Evolutionary conservation across 2,888 invertebrate genomes (phyloP).

Genomic region (Metacarcinus magister): DNA sequence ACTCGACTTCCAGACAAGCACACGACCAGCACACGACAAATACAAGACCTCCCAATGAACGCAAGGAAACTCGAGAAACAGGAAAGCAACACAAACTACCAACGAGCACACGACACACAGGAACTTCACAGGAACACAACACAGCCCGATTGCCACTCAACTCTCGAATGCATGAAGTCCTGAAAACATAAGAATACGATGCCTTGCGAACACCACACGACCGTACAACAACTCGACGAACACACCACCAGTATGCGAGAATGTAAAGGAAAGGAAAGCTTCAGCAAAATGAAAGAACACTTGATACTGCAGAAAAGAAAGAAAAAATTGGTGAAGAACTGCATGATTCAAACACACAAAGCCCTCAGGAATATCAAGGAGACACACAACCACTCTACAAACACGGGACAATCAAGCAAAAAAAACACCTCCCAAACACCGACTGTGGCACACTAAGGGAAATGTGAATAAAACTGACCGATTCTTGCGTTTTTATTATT

Average conservation of each 20-base stretch:
- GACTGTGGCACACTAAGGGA: neutral
- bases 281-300: neutral
- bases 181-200: neutral
- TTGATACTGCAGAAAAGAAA: neutral
- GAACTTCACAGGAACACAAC: neutral
- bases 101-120: no score
- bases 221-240: neutral
- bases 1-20: neutral
- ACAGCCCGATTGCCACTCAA: neutral
- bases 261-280: neutral
- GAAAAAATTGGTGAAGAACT: neutral
- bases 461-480: neutral
- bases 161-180: neutral
- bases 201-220: neutral
- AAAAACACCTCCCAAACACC: neutral
- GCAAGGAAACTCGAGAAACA: no score
- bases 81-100: no score
- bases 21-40: no score
- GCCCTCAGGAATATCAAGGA: no score
- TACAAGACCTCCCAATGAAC: no score
- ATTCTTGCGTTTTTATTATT: neutral
- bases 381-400: neutral
- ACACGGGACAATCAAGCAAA: neutral
- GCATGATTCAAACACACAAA: no score
- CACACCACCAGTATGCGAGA: neutral